These are phyloP conservation scores for Oegoconia quadripuncta DNA, from an alignment of 2,888 invertebrate genomes.

Conservation along the genomic window DNA sequence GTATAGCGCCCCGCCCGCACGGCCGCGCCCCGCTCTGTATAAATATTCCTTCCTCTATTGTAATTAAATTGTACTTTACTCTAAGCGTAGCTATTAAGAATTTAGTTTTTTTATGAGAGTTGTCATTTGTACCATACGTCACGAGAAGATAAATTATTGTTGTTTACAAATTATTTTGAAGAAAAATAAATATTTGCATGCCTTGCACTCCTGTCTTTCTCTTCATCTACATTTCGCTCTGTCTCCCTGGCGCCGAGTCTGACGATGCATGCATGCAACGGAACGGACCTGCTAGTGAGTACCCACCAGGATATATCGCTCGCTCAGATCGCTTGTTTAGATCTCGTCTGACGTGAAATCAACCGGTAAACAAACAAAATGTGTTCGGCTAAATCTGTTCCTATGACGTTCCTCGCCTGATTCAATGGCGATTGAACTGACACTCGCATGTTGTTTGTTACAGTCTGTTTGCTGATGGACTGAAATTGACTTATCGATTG, in stretches of 20 bases:
- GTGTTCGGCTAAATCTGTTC: too few relatives aligned
- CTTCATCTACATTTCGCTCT: constrained; percentile 17
- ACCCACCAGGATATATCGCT: too few relatives aligned
- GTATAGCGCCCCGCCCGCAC: neutral
- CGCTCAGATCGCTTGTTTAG: too few relatives aligned
- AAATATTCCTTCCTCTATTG: constrained; percentile 22
- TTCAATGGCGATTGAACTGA: too few relatives aligned
- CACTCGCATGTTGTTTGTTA: too few relatives aligned
- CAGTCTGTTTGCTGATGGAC: too few relatives aligned
- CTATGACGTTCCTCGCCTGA: too few relatives aligned
- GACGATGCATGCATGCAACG: constrained; percentile 3
- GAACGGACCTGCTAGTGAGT: neutral
- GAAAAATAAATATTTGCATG: constrained; percentile 74
- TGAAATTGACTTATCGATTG: too few relatives aligned
- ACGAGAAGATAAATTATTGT: constrained; percentile 66
- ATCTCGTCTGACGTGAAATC: too few relatives aligned
- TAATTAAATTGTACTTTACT: constrained; percentile 14
- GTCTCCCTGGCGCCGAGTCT: constrained; percentile 16
- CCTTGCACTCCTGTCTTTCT: constrained; percentile 57
- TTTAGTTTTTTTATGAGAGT: constrained; percentile 74
- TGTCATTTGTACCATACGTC: constrained; percentile 74
- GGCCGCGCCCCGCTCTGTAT: too few relatives aligned
- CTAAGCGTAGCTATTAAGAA: constrained; percentile 48
- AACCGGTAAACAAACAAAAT: too few relatives aligned
- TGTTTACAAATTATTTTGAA: constrained; percentile 75